These are phyloP conservation scores for Hesperia comma DNA, from an alignment of 2,888 invertebrate genomes.

Conservation along the genomic window DNA sequence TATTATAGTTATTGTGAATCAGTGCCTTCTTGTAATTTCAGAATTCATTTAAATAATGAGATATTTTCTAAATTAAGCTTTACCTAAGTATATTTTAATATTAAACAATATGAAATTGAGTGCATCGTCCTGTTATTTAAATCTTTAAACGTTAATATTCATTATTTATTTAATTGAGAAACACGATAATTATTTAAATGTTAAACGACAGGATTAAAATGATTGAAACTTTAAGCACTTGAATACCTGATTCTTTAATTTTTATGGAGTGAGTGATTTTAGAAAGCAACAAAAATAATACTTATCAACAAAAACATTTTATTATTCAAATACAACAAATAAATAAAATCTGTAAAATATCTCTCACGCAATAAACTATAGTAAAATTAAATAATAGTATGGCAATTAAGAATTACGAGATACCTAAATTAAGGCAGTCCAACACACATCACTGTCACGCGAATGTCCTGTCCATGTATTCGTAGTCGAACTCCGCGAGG, in stretches of 20 bases:
- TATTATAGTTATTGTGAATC: no score
- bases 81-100: no score
- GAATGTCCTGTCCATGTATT: constrained; percentile 77
- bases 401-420: constrained; percentile 70
- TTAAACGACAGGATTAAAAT: no score
- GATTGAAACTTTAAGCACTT: no score
- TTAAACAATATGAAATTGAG: no score
- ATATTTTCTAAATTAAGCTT: no score
- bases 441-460: constrained; percentile 69
- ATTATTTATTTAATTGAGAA: no score
- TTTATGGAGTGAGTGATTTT: neutral
- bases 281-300: constrained; percentile 45
- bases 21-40: no score
- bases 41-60: no score
- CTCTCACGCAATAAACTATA: constrained; percentile 65
- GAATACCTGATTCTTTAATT: neutral
- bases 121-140: no score
- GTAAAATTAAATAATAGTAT: constrained; percentile 72
- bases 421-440: constrained; percentile 59
- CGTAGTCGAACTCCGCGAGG: constrained; percentile 80
- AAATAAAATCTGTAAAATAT: constrained; percentile 67
- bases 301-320: constrained; percentile 78
- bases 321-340: constrained; percentile 70
- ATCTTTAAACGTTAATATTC: no score
- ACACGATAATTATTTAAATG: no score